Conservation (phyloP, 2,113 vertebrate species). For the Turnix velox region DNA sequence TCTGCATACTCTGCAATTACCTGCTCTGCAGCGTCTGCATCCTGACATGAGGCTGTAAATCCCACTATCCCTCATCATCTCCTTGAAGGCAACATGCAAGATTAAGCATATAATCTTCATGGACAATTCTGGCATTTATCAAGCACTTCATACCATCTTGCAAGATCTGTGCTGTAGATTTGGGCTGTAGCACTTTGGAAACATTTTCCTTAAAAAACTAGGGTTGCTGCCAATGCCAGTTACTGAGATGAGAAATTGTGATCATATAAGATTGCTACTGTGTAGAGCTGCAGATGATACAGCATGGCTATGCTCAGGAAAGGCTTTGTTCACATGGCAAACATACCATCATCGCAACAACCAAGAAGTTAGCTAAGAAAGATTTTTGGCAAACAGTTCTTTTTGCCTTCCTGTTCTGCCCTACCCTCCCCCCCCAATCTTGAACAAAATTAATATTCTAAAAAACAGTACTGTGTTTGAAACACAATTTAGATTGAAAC, state of each 20-base stretch:
- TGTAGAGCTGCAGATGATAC: not conserved
- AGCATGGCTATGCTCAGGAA: not conserved
- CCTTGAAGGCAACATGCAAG: not conserved
- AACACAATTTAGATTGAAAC: not conserved
- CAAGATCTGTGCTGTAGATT: not conserved
- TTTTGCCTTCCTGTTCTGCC: not conserved
- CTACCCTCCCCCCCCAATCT: fast-evolving
- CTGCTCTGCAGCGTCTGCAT: not conserved
- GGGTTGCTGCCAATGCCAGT: not conserved
- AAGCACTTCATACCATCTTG: not conserved
- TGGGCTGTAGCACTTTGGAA: not conserved
- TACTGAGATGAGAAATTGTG: not conserved
- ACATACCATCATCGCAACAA: not conserved
- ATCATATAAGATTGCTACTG: not conserved
- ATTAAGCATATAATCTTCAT: not conserved
- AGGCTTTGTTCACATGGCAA: not conserved
- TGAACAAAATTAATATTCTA: not conserved
- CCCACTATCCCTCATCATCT: not conserved
- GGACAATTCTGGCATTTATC: not conserved
- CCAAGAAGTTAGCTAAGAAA: not conserved
- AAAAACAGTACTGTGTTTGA: not conserved
- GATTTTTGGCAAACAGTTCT: not conserved
- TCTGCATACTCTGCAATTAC: not conserved
- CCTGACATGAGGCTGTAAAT: not conserved
- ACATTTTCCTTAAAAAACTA: not conserved